Percentiles rank a stretch among this genome's conserved stretches.
Evolutionary conservation across 2,113 vertebrate species (phyloP).

Genomic region (Arvicanthis niloticus): DNA sequence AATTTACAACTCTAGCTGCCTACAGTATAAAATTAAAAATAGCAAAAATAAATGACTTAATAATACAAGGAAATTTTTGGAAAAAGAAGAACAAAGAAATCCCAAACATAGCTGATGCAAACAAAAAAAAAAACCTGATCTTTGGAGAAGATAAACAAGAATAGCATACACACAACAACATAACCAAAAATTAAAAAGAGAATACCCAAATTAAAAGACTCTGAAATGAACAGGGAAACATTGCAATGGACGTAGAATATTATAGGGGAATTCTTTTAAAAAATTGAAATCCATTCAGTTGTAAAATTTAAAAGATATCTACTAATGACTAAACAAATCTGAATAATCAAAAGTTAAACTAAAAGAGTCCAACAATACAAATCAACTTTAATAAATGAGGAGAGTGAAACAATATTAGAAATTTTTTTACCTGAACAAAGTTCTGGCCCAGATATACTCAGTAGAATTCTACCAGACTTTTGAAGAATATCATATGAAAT

Average conservation of each 20-base stretch:
- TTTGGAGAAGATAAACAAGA: neutral
- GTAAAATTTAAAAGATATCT: neutral
- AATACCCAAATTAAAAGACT: neutral
- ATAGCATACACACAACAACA: neutral
- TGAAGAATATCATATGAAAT: neutral
- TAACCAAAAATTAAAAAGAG: neutral
- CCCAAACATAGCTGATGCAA: neutral
- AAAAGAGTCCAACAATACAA: neutral
- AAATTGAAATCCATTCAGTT: neutral
- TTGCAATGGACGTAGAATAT: neutral
- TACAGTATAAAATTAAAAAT: neutral
- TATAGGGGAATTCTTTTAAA: neutral
- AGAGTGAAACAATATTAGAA: neutral
- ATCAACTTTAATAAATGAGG: neutral
- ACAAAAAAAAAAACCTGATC: neutral
- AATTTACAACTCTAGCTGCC: neutral
- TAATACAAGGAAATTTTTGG: neutral
- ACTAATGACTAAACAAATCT: neutral
- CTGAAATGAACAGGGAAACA: neutral
- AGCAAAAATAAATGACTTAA: neutral
- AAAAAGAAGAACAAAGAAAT: neutral
- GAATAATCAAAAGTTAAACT: neutral
- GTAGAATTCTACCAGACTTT: neutral
- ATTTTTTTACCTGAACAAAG: neutral
- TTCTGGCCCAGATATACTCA: neutral